Conservation (phyloP, 2,797 vertebrate species). For the Antennarius maculatus region DNA sequence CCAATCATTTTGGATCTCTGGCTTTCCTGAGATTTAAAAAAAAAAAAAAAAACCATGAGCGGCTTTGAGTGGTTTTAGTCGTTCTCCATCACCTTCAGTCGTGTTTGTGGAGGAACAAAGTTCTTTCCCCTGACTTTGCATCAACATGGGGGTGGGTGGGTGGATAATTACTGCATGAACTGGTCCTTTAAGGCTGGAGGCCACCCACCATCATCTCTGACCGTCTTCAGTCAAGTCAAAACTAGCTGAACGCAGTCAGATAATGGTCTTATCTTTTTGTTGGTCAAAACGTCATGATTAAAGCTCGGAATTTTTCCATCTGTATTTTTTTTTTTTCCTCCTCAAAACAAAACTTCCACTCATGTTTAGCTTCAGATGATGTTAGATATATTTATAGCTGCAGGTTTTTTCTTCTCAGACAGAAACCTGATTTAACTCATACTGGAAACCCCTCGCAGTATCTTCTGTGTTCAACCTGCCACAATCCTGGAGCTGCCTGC, state of each 20-base stretch:
- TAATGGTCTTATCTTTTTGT: conserved; percentile 50
- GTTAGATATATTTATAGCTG: conserved; percentile 35
- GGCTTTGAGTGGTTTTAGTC: too few relatives aligned
- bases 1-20: too few relatives aligned
- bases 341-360: conserved; percentile 39
- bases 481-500: conserved; percentile 40
- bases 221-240: conserved; percentile 41
- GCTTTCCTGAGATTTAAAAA: too few relatives aligned
- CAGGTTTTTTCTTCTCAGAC: conserved; percentile 25
- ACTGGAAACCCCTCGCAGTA: conserved; percentile 5
- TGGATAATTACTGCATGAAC: conserved; percentile 3
- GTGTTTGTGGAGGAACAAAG: too few relatives aligned
- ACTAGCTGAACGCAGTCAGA: conserved; percentile 38
- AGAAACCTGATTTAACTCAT: conserved; percentile 31
- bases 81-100: too few relatives aligned
- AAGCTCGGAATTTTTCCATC: conserved; percentile 31
- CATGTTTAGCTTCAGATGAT: conserved; percentile 32
- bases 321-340: conserved; percentile 29
- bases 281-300: conserved; percentile 47
- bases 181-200: conserved; percentile 19
- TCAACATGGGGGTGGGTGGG: too few relatives aligned
- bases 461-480: conserved; percentile 33
- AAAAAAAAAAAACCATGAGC: too few relatives aligned
- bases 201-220: conserved; percentile 4
- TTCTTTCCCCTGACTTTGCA: too few relatives aligned